These are phyloP conservation scores for Oscheius sp. DNA, from an alignment of 2,888 invertebrate species.

Conservation along the genomic window DNA sequence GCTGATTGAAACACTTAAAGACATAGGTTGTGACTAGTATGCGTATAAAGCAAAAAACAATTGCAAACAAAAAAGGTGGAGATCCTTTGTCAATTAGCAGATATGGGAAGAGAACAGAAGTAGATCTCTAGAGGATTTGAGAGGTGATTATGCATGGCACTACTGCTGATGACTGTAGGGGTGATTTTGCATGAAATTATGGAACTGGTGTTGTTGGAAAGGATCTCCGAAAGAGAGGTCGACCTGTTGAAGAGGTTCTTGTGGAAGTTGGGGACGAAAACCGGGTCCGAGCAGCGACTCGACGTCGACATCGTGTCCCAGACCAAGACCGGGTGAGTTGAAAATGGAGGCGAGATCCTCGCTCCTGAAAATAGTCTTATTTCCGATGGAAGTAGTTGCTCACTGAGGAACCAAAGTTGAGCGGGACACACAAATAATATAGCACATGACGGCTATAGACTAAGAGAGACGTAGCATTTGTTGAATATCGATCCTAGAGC, in stretches of 20 bases:
- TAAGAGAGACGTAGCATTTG: slow-evolving; percentile 12
- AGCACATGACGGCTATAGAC: not conserved
- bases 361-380: slow-evolving; percentile 51
- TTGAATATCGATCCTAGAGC: slow-evolving; percentile 23
- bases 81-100: too few species aligned
- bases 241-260: slow-evolving; percentile 65
- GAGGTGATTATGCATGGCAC: not conserved
- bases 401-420: slow-evolving; percentile 18
- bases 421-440: not conserved
- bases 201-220: slow-evolving; percentile 34
- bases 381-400: slow-evolving; percentile 7
- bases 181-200: slow-evolving; percentile 24
- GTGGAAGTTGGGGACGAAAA: slow-evolving; percentile 63
- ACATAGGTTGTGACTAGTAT: slow-evolving; percentile 1
- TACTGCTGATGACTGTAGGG: slow-evolving; percentile 1
- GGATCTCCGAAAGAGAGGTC: slow-evolving; percentile 67
- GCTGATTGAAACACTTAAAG: too few species aligned
- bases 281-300: slow-evolving; percentile 69
- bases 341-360: slow-evolving; percentile 65
- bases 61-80: not conserved
- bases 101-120: not conserved
- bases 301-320: slow-evolving; percentile 55
- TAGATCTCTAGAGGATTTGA: not conserved
- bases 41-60: not conserved
- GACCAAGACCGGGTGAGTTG: slow-evolving; percentile 24